Conservation (phyloP, 2,113 vertebrate species). For the Collichthys lucidus region DNA sequence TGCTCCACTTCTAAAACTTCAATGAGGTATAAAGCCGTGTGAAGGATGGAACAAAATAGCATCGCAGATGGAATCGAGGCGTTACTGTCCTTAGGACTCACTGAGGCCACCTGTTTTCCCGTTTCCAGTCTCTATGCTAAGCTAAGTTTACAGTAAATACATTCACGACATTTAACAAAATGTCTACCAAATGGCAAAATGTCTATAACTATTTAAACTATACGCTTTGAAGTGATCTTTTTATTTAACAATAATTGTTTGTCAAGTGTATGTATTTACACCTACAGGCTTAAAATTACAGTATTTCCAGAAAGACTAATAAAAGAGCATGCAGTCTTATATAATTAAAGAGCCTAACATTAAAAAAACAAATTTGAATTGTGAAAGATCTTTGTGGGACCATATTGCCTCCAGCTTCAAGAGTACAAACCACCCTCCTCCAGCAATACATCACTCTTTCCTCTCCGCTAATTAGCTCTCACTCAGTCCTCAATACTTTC, state of each 20-base stretch:
- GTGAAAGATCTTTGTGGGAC: neutral
- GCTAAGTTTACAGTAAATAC: no score
- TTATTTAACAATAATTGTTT: neutral
- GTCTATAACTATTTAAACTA: no score
- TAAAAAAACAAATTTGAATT: neutral
- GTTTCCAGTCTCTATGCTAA: no score
- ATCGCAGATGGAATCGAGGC: no score
- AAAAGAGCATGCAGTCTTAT: neutral
- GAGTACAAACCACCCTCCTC: conserved; percentile 22
- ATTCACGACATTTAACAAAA: no score
- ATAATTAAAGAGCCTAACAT: neutral
- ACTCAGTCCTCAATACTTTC: conserved; percentile 52
- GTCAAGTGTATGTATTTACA: neutral
- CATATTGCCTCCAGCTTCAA: neutral
- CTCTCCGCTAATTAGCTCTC: conserved; percentile 50
- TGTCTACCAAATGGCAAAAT: no score
- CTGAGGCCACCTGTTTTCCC: no score
- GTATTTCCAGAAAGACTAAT: neutral
- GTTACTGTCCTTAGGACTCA: no score
- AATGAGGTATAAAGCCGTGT: no score
- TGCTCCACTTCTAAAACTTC: no score
- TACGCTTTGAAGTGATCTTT: neutral
- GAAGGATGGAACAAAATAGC: no score
- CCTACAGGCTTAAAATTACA: neutral
- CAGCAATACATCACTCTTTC: conserved; percentile 50